Percentiles rank a stretch among this genome's conserved stretches.
Conservation (phyloP, 2,113 vertebrate genomes). For the Amazona guildingii region DNA sequence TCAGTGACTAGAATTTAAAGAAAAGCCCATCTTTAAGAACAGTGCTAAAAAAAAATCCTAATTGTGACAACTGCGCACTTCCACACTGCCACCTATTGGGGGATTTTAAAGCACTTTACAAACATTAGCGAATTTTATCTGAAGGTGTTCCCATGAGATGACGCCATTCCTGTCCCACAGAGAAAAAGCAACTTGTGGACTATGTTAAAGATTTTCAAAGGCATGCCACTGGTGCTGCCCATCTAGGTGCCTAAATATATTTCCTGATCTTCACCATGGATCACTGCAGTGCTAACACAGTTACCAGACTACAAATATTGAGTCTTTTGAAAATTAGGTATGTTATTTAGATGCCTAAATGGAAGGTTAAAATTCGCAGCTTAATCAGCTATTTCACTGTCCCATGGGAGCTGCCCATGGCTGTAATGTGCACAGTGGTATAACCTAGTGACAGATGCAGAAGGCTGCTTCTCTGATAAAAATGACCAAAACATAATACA, state of each 20-base stretch:
- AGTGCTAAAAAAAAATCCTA: background rate
- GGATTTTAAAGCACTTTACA: background rate
- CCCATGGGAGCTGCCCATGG: background rate
- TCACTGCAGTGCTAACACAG: background rate
- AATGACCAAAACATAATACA: background rate
- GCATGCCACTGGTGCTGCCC: background rate
- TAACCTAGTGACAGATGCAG: background rate
- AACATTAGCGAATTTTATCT: background rate
- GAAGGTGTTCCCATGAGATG: background rate
- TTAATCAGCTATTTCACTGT: background rate
- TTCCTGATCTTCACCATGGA: background rate
- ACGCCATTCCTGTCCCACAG: background rate
- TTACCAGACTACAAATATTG: background rate
- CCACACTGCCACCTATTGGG: slow-evolving; percentile 50
- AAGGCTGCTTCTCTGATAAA: background rate
- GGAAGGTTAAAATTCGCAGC: background rate
- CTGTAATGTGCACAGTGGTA: background rate
- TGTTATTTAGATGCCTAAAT: background rate
- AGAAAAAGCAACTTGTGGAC: background rate
- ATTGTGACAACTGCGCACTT: background rate
- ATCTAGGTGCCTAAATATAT: background rate
- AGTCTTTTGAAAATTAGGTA: background rate
- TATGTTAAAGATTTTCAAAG: background rate
- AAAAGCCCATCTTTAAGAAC: background rate
- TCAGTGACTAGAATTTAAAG: background rate